Base-by-base conservation (phyloP, 2,113 vertebrate species). In the Sprattus sprattus region DNA sequence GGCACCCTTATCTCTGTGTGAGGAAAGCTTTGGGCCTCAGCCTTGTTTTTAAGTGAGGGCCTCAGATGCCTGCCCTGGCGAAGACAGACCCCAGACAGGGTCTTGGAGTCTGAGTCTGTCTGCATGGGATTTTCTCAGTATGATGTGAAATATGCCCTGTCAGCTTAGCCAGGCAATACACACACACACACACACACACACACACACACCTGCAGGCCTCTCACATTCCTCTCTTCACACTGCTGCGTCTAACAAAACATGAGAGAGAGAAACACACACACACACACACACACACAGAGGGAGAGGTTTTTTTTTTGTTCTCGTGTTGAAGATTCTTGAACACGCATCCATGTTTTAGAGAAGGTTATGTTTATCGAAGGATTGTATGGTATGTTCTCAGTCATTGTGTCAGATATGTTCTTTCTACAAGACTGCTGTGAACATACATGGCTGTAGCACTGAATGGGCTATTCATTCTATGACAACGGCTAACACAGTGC, bases 91-190 rank as follows among this genome's bases (percentile, higher is more conserved):
- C 13, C 67, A 75, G 67, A 75, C 67, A 75, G 67, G 64, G 67
- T 8, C 47, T 39, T 39, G 39, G 39, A 39, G 39, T 39, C 39
- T 39, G 39, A 39, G 39, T 39, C 39, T 39, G 39, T 39, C 39
- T 18, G 81, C 84, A 82, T 81, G 75, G 57, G 89, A 81, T 88
- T 90, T 92, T 83, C 57, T 46, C 89, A 28, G 87, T 44, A 50
- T 45, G 3, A 89, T 91, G 92, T 90, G 90, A 93, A 91, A 89
- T 88, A 80, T 88, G 82, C 44, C 78, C 52, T 64, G 86, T 88
- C 89, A 64, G 86, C 60, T 67, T 10, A 71, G 84, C 83, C 28
- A 6, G 84, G 82, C 82, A 84, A 39, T n/a, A 84, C 88, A 32
- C 25, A 32, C 25, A 32, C 67, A 32, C 67, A 32, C 67, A 75